phyloP scores from a whole-genome alignment of 2,113 vertebrate species.

The Chitala chitala region DNA sequence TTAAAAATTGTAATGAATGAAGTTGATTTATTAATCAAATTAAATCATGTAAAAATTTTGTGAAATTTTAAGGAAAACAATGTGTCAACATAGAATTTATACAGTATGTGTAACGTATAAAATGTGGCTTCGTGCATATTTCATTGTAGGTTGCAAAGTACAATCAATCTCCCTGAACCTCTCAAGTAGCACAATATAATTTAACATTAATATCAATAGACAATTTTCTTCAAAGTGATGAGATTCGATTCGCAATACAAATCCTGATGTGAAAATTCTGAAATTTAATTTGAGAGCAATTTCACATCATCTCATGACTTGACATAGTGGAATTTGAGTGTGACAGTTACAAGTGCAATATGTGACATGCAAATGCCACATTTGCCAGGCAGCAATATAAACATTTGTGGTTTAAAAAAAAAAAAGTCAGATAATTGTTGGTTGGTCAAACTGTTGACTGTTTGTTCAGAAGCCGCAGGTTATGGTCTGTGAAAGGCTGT shows the following conservation, averaged over 20 bases:
- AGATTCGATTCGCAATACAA: background rate
- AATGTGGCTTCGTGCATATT: background rate
- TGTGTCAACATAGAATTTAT: slow-evolving; percentile 2
- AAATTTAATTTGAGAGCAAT: background rate
- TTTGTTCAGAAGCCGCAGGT: too few relatives aligned
- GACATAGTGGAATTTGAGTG: background rate
- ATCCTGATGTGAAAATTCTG: background rate
- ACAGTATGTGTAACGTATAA: background rate
- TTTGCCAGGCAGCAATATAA: too few relatives aligned
- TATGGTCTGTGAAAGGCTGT: too few relatives aligned
- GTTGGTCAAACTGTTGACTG: too few relatives aligned
- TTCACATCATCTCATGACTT: background rate
- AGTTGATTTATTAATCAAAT: too few relatives aligned
- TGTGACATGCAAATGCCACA: background rate
- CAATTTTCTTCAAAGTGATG: background rate
- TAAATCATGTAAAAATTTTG: too few relatives aligned
- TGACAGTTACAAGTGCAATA: background rate
- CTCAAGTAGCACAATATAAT: background rate
- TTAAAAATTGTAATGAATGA: too few relatives aligned
- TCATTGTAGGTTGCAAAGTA: background rate
- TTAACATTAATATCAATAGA: background rate
- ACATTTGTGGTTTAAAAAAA: too few relatives aligned
- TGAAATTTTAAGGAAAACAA: too few relatives aligned
- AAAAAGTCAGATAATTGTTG: too few relatives aligned
- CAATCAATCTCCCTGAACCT: background rate